These are phyloP conservation scores for Drosophila greeni DNA, from an alignment of 2,888 invertebrate species.

Conservation along the genomic window DNA sequence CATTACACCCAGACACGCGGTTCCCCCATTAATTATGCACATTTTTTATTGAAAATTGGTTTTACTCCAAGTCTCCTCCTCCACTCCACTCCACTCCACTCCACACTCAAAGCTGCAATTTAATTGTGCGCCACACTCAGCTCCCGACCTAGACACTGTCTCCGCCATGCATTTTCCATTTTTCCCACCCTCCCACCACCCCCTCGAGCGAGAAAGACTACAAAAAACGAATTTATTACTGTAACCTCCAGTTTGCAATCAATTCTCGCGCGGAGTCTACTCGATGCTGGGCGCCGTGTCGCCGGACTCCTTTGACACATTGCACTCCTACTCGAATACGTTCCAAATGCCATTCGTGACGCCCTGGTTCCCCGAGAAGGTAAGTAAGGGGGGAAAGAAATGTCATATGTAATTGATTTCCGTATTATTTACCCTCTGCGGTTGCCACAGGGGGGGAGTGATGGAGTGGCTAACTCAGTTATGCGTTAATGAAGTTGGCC, in stretches of 20 bases:
- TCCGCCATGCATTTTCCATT: conserved; percentile 21
- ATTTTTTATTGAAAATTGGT: conserved; percentile 69
- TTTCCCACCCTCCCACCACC: conserved; percentile 12
- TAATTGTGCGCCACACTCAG: conserved; percentile 64
- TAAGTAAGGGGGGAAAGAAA: conserved; percentile 76
- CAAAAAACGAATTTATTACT: conserved; percentile 65
- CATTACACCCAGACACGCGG: conserved; percentile 26
- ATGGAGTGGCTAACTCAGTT: conserved; percentile 30
- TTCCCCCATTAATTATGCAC: conserved; percentile 65
- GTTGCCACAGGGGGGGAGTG: conserved; percentile 31
- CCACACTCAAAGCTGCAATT: conserved; percentile 41
- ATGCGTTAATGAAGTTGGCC: conserved; percentile 37
- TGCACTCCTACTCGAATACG: conserved; percentile 95
- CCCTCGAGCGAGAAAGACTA: conserved; percentile 25
- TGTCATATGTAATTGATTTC: conserved; percentile 47
- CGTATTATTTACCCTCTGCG: conserved; percentile 68
- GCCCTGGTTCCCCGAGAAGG: conserved; percentile 96
- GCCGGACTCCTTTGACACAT: conserved; percentile 94
- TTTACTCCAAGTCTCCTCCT: conserved; percentile 28
- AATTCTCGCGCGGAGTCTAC: conserved; percentile 92
- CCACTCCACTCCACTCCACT: conserved; percentile 5
- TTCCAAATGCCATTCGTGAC: conserved; percentile 97
- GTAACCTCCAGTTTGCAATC: conserved; percentile 87
- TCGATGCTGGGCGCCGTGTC: conserved; percentile 95
- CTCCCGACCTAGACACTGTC: conserved; percentile 61